These are phyloP conservation scores for Molothrus aeneus DNA, from an alignment of 2,797 vertebrate genomes.

Conservation along the genomic window DNA sequence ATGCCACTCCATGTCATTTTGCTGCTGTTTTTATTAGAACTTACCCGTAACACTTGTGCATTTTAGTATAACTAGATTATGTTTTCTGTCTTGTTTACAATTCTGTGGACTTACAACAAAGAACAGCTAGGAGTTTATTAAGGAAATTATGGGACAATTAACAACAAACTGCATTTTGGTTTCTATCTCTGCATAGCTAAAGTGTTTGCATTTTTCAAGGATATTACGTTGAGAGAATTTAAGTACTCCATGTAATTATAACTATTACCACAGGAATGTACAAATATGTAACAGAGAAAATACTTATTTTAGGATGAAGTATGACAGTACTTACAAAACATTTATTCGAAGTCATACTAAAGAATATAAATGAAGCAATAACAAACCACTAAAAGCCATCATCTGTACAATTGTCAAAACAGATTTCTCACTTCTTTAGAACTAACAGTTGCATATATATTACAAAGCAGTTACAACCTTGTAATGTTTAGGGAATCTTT, in stretches of 20 bases:
- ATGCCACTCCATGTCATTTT: not conserved
- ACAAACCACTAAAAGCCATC: conserved; percentile 50
- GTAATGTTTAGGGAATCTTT: conserved; percentile 40
- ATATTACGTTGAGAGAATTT: conserved; percentile 5
- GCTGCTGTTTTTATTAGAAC: conserved; percentile 56
- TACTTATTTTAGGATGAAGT: conserved; percentile 42
- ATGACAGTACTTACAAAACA: conserved; percentile 53
- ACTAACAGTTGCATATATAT: conserved; percentile 53
- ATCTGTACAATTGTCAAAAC: conserved; percentile 62
- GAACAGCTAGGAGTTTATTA: conserved; percentile 21
- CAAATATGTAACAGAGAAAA: conserved; percentile 46
- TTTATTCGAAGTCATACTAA: conserved; percentile 62
- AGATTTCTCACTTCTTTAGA: conserved; percentile 28
- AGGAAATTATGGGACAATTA: conserved; percentile 29
- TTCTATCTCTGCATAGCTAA: conserved; percentile 44
- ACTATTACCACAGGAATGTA: conserved; percentile 44
- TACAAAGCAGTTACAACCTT: conserved; percentile 73
- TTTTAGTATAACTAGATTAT: conserved; percentile 18
- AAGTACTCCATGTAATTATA: conserved; percentile 28
- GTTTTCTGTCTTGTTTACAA: conserved; percentile 39
- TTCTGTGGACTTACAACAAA: conserved; percentile 40
- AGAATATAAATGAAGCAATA: conserved; percentile 64
- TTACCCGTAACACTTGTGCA: conserved; percentile 72
- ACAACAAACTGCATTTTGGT: conserved; percentile 41
- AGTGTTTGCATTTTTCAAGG: conserved; percentile 9